These are phyloP conservation scores for Hemicentrotus pulcherrimus DNA, from an alignment of 35 echinoderm and acorn worm species.

Conservation along the genomic window DNA sequence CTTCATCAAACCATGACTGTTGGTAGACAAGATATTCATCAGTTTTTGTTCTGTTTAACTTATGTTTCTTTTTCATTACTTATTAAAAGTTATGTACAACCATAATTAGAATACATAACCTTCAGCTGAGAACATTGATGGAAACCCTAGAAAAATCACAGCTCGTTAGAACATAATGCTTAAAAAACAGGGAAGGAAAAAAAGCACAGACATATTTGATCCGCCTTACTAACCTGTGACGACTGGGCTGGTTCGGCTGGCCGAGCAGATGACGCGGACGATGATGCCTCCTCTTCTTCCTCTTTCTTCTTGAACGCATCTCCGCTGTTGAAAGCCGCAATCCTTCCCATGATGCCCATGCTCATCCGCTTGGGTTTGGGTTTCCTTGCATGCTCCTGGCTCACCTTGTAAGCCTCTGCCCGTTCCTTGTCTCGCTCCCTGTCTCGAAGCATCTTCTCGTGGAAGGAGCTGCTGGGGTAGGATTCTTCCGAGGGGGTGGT, in stretches of 20 bases:
- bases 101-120: too few relatives aligned
- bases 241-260: background rate
- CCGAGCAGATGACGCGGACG: background rate
- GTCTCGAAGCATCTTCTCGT: conserved; percentile 62
- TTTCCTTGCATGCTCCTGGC: conserved; percentile 24
- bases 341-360: conserved; percentile 57
- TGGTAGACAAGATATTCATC: too few relatives aligned
- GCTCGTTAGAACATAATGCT: background rate
- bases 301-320: conserved; percentile 46
- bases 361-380: conserved; percentile 44
- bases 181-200: too few relatives aligned
- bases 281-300: background rate
- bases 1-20: too few relatives aligned
- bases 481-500: conserved; percentile 37
- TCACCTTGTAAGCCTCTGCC: conserved; percentile 25
- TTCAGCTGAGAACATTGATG: too few relatives aligned
- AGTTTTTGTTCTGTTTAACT: too few relatives aligned
- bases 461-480: conserved; percentile 49
- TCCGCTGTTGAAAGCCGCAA: conserved; percentile 60
- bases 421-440: conserved; percentile 48
- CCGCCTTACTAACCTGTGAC: background rate
- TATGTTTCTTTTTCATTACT: too few relatives aligned
- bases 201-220: too few relatives aligned
- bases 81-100: too few relatives aligned
- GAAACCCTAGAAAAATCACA: background rate